phyloP scores from a whole-genome alignment of 92 coral and sea anemone genomes.

The Epizoanthus stellaris region DNA sequence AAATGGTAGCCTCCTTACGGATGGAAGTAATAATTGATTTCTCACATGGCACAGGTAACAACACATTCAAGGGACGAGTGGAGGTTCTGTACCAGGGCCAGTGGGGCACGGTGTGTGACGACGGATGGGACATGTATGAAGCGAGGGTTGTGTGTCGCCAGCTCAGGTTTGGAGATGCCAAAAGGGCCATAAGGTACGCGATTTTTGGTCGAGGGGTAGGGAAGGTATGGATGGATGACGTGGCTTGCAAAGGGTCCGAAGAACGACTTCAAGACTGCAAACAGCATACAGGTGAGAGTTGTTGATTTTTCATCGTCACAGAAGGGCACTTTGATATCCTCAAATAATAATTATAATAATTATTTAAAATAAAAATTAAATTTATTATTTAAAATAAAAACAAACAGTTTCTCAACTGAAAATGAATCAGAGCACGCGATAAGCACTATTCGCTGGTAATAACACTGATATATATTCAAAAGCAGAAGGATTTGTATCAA shows the following conservation, averaged over 20 bases:
- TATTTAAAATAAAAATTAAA: too few relatives aligned
- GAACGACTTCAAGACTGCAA: conserved; percentile 74
- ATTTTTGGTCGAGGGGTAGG: conserved; percentile 79
- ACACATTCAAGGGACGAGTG: conserved; percentile 74
- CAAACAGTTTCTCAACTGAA: too few relatives aligned
- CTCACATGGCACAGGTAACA: conserved; percentile 24
- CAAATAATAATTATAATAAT: too few relatives aligned
- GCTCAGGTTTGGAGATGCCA: conserved; percentile 73
- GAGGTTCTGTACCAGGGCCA: conserved; percentile 73
- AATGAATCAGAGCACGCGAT: too few relatives aligned
- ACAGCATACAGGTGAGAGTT: not conserved
- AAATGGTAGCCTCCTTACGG: too few relatives aligned
- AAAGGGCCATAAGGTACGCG: conserved; percentile 30
- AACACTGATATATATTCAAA: too few relatives aligned
- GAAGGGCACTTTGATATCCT: too few relatives aligned
- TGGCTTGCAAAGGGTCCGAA: conserved; percentile 80
- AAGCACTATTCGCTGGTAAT: too few relatives aligned
- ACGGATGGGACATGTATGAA: conserved; percentile 73
- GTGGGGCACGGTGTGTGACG: conserved; percentile 97
- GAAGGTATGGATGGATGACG: conserved; percentile 73
- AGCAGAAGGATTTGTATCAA: too few relatives aligned
- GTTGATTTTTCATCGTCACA: too few relatives aligned
- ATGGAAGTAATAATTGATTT: not conserved
- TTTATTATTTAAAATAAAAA: too few relatives aligned
- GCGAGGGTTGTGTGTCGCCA: conserved; percentile 87